Percentiles rank a stretch among this genome's conserved stretches.
These are phyloP conservation scores for Oscheius sp. DNA, from an alignment of 2,888 invertebrate genomes.

Conservation along the genomic window DNA sequence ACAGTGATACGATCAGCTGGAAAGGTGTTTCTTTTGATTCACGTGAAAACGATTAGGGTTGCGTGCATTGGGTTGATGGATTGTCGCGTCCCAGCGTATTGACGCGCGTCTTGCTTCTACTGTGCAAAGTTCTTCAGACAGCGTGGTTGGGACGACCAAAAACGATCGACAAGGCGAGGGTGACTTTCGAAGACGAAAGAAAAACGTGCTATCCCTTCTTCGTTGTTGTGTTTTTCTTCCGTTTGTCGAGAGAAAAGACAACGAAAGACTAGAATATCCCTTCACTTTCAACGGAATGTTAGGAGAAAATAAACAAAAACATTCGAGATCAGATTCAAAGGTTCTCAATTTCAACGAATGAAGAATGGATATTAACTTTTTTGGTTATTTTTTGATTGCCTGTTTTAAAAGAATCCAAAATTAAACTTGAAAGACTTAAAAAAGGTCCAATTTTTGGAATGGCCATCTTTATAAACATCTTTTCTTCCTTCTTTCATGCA, in stretches of 20 bases:
- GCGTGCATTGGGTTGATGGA: slow-evolving; percentile 27
- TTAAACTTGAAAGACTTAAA: too few species aligned
- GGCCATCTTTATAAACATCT: background rate
- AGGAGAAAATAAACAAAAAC: too few species aligned
- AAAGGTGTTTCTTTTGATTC: slow-evolving; percentile 11
- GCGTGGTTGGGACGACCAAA: slow-evolving; percentile 22
- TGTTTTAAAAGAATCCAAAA: too few species aligned
- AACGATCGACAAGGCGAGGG: slow-evolving; percentile 3
- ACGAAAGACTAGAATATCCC: too few species aligned
- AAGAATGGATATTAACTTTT: too few species aligned
- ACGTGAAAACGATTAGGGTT: slow-evolving; percentile 33
- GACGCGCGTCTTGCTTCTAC: slow-evolving; percentile 21
- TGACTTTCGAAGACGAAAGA: slow-evolving; percentile 19
- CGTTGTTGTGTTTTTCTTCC: too few species aligned
- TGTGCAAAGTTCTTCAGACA: slow-evolving; percentile 27
- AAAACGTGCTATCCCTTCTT: too few species aligned
- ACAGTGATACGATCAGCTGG: background rate
- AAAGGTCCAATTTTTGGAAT: background rate
- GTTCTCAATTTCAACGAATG: too few species aligned
- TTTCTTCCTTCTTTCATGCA: background rate
- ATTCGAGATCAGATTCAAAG: too few species aligned
- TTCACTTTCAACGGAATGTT: too few species aligned
- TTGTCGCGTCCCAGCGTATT: slow-evolving; percentile 11
- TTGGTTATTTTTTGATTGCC: too few species aligned
- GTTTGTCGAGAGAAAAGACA: too few species aligned